phyloP scores from a whole-genome alignment of 2,888 invertebrate genomes.

The Cantharis rufa region DNA sequence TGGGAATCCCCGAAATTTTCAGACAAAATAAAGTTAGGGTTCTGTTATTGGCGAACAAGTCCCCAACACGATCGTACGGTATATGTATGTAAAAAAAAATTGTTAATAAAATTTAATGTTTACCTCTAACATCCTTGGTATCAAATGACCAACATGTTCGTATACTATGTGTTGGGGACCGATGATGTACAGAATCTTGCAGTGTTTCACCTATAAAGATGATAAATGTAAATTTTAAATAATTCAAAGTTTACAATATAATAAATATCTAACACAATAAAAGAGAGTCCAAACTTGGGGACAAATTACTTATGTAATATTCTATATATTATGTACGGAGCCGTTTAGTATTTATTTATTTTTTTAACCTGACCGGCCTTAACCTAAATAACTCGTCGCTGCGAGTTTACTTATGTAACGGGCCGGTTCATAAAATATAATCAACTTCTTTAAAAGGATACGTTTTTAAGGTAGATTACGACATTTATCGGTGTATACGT shows the following conservation, averaged over 20 bases:
- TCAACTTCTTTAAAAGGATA: conserved; percentile 50
- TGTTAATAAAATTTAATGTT: neutral
- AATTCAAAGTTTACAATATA: neutral
- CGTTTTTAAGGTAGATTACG: conserved; percentile 31
- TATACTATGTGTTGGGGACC: conserved; percentile 18
- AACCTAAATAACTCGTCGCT: conserved; percentile 49
- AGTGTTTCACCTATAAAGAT: conserved; percentile 27
- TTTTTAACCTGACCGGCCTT: conserved; percentile 47
- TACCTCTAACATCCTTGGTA: conserved; percentile 25
- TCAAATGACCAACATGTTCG: conserved; percentile 16
- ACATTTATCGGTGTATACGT: neutral
- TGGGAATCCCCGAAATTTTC: too few species aligned
- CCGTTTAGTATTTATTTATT: conserved; percentile 44
- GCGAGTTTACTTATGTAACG: conserved; percentile 46
- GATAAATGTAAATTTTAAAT: neutral
- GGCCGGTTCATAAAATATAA: conserved; percentile 44
- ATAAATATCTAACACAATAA: neutral
- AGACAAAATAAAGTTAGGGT: too few species aligned
- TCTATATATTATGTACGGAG: too few species aligned
- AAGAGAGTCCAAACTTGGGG: neutral
- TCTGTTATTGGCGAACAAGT: neutral
- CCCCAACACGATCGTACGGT: neutral
- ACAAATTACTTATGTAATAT: conserved; percentile 34
- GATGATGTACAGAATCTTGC: conserved; percentile 11
- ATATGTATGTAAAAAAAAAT: neutral